Conservation (phyloP, 2,113 vertebrate species). For the Taurulus bubalis region DNA sequence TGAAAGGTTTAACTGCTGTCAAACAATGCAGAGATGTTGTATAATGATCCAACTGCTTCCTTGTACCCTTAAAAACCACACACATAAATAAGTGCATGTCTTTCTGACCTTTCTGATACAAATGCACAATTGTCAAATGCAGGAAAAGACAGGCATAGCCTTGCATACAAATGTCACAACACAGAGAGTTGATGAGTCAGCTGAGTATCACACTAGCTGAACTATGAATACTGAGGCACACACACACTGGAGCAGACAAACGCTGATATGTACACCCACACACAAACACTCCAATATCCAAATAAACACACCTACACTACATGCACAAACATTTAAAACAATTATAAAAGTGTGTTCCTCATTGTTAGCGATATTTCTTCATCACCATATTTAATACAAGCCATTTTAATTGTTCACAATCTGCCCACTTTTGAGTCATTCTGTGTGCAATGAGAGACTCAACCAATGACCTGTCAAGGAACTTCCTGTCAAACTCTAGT, state of each 20-base stretch:
- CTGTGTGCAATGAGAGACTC: constrained; percentile 14
- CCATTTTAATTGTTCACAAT: constrained; percentile 28
- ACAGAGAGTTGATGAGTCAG: constrained; percentile 46
- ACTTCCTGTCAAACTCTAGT: constrained; percentile 8
- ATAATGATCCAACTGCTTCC: neutral
- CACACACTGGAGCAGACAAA: constrained; percentile 28
- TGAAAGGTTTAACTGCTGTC: neutral
- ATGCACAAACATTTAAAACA: neutral
- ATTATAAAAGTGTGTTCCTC: neutral
- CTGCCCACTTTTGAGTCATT: constrained; percentile 18
- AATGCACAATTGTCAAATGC: neutral
- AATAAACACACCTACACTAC: constrained; percentile 22
- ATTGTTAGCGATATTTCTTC: neutral
- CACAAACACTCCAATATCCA: neutral
- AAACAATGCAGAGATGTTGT: neutral
- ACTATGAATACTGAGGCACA: constrained; percentile 17
- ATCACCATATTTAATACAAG: neutral
- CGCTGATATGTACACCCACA: constrained; percentile 17
- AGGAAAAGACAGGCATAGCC: constrained; percentile 3
- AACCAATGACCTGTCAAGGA: constrained; percentile 32
- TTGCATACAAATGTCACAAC: constrained; percentile 33
- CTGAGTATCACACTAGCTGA: constrained; percentile 21
- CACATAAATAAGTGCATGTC: neutral
- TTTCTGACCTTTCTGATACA: neutral
- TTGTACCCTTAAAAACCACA: neutral